These are phyloP conservation scores for Drosophila pseudoananassae DNA, from an alignment of 1,140 invertebrate species.

Conservation along the genomic window DNA sequence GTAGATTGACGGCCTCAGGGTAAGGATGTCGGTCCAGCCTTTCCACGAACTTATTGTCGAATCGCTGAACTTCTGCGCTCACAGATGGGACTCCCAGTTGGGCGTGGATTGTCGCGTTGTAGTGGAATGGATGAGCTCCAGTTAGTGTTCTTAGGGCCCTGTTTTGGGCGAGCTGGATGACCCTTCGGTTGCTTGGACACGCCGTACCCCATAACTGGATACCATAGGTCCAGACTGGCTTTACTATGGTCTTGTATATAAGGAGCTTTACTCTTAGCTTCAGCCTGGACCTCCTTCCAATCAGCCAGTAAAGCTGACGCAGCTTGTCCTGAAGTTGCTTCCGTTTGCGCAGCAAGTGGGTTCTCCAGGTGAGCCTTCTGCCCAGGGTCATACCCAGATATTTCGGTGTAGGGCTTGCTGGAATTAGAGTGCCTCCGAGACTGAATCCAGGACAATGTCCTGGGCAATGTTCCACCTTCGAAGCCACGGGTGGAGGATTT, in stretches of 20 bases:
- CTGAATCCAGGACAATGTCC: background rate
- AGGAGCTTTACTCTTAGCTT: background rate
- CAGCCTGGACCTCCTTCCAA: conserved; percentile 1
- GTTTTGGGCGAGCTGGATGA: background rate
- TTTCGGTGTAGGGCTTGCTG: background rate
- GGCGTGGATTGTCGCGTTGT: background rate
- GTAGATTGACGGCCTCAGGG: background rate
- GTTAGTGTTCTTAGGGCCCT: background rate
- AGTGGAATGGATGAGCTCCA: background rate
- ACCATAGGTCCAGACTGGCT: too few species aligned
- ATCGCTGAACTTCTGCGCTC: background rate
- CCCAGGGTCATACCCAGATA: background rate
- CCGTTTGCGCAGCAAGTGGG: background rate
- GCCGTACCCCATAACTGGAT: background rate
- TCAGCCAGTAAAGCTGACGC: background rate
- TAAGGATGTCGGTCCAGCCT: background rate
- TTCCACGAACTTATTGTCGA: background rate
- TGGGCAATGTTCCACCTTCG: background rate
- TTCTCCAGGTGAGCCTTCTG: background rate
- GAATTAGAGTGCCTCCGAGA: background rate
- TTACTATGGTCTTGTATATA: background rate
- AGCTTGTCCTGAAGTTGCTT: background rate
- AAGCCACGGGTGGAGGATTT: background rate
- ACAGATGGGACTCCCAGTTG: too few species aligned
- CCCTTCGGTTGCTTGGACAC: background rate